These are phyloP conservation scores for Ophion ellenae DNA, from an alignment of 2,888 invertebrate species.

Conservation along the genomic window DNA sequence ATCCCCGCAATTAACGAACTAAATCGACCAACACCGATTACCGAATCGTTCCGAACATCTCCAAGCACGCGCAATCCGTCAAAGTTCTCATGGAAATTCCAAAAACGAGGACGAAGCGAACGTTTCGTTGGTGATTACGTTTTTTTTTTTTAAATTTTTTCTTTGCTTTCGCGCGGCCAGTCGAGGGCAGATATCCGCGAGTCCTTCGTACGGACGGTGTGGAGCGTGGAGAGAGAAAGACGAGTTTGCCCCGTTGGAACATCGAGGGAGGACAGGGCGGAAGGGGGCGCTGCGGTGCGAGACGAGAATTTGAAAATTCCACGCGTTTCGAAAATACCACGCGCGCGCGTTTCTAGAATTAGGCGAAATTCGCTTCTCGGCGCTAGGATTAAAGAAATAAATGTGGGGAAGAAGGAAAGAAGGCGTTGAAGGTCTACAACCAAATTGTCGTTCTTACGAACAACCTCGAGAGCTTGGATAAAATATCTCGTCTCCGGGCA, in stretches of 20 bases:
- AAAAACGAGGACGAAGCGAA: conserved; percentile 12
- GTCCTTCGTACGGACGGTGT: background rate
- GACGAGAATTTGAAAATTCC: conserved; percentile 10
- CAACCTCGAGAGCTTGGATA: conserved; percentile 15
- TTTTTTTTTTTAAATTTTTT: background rate
- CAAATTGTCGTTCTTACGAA: conserved; percentile 35
- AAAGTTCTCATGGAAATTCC: background rate
- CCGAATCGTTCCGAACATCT: conserved; percentile 19
- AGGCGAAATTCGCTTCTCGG: conserved; percentile 9
- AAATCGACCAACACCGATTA: conserved; percentile 64
- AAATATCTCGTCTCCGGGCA: conserved; percentile 20
- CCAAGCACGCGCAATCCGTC: background rate
- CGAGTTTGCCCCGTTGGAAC: background rate
- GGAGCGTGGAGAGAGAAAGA: background rate
- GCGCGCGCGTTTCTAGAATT: conserved; percentile 8
- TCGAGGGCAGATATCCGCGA: background rate
- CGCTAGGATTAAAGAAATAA: background rate
- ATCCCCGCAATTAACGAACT: conserved; percentile 72
- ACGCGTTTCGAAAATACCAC: conserved; percentile 15
- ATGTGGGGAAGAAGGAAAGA: background rate
- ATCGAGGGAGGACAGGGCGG: background rate
- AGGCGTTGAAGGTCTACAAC: background rate
- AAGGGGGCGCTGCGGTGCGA: background rate
- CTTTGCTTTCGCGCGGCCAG: conserved; percentile 2
- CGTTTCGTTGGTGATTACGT: background rate